Conservation (phyloP, 2,888 invertebrate species). For the Melipona bicolor region DNA sequence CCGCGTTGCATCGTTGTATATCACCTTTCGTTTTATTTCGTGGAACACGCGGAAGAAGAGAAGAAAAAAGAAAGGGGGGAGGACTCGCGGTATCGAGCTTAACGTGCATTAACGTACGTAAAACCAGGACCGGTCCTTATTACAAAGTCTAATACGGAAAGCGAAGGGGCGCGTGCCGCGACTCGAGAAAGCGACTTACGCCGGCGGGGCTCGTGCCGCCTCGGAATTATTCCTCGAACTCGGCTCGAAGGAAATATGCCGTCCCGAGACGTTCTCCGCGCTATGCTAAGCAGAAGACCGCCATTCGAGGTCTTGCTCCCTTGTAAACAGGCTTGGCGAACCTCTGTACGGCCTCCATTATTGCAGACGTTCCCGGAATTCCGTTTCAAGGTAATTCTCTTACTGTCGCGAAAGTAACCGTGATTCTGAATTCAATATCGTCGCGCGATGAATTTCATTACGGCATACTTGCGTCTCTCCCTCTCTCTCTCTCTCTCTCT, state of each 20-base stretch:
- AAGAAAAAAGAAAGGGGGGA: too few relatives aligned
- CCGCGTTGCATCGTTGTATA: neutral
- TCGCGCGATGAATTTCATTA: constrained; percentile 57
- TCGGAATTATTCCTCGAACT: constrained; percentile 58
- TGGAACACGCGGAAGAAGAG: neutral
- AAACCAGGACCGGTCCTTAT: constrained; percentile 70
- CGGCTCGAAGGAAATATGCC: constrained; percentile 58
- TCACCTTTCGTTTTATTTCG: neutral
- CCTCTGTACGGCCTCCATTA: constrained; percentile 28
- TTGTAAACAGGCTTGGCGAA: constrained; percentile 21
- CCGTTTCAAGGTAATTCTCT: constrained; percentile 46
- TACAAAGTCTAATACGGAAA: constrained; percentile 77
- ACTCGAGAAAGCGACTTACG: constrained; percentile 45
- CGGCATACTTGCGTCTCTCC: constrained; percentile 37
- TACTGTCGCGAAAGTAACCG: constrained; percentile 53
- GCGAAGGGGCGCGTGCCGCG: constrained; percentile 66
- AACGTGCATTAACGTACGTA: constrained; percentile 76
- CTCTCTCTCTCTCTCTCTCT: neutral
- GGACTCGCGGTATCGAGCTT: constrained; percentile 62
- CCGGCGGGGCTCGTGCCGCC: constrained; percentile 41
- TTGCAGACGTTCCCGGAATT: constrained; percentile 49
- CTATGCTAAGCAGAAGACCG: constrained; percentile 7
- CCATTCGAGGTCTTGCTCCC: neutral
- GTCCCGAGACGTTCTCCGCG: constrained; percentile 9
- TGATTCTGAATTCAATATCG: constrained; percentile 57